Base-by-base conservation (phyloP, 2,797 vertebrate genomes). In the Pangasius krempfi region DNA sequence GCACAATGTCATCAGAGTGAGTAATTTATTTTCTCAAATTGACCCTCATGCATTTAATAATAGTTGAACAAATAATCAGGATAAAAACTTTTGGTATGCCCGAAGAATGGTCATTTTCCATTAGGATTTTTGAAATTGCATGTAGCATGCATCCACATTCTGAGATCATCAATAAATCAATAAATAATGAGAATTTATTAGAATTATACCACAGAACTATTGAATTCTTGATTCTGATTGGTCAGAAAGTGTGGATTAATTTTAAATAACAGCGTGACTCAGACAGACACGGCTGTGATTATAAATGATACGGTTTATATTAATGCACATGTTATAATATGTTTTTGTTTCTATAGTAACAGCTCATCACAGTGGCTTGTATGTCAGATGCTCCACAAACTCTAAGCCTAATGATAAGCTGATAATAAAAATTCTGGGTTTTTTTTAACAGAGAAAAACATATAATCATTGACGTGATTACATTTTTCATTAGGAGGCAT, bases 41-140 rank as follows among this genome's bases (percentile, higher is more conserved):
- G 88, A 90, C 89, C 89, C 89, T 90, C 86, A 88, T 91, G 87
- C 82, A 86, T 87, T 85, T 88, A 90, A 88, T 85, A 85, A 87
- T 89, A 86, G 68, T 89, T 73, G 56, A 86, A 88, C 79, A 89
- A 87, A 88, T 91, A 90, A 90, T 86, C 75, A 90, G 87, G 50
- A 84, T 73, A 80, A 86, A 84, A 86, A 82, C 58, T 62, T 86
- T 87, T 76, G 66, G 70, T 64, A 68, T 78, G 62, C 80, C 79
- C 72, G 62, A 58, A 68, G 73, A n/a, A 14, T n/a, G 40, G 12
- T 13, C 9, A 25, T 37, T 84, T 84, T 30, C 44, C 18, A 14
- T 52, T 33, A 18, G 14, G 27, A 20, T 66, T 47, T 64, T 64
- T 62, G 4, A 37, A 4, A 40, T 84, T 50, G 20, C 22, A 68